Evolutionary conservation across 53 echinoderm and acorn worm species (phyloP).

Genomic region (Pentamera pediparva): DNA sequence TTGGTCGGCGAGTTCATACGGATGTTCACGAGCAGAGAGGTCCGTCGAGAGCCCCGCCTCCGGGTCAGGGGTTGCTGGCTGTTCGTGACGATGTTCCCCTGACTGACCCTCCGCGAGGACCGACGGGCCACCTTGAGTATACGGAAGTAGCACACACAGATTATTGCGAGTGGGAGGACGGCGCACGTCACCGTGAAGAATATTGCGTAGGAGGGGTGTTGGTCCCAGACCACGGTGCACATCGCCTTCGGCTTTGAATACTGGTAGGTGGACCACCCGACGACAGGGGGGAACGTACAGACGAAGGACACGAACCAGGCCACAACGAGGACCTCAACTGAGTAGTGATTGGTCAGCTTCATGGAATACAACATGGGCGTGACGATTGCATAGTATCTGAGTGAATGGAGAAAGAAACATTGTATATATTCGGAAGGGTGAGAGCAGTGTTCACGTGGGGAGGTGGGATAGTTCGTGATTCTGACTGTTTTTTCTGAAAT

Average conservation of each 20-base stretch:
- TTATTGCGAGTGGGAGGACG: constrained; percentile 45
- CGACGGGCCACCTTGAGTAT: constrained; percentile 68
- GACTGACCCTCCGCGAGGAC: constrained; percentile 65
- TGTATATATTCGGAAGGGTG: too few species aligned
- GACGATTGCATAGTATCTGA: constrained; percentile 91
- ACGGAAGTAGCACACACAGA: constrained; percentile 57
- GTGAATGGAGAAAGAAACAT: constrained; percentile 9
- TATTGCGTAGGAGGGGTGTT: constrained; percentile 67
- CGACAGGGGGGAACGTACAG: constrained; percentile 66
- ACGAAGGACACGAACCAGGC: constrained; percentile 58
- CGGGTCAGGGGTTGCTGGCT: constrained; percentile 30
- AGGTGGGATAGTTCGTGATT: too few species aligned
- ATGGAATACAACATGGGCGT: constrained; percentile 81
- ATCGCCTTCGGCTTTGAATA: constrained; percentile 41
- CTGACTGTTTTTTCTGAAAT: not conserved
- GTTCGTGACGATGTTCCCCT: constrained; percentile 64
- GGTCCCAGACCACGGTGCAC: constrained; percentile 71
- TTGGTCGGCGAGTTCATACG: constrained; percentile 94
- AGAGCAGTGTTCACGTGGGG: too few species aligned
- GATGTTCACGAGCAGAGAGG: constrained; percentile 82
- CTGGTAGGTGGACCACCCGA: constrained; percentile 82
- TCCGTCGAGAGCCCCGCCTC: constrained; percentile 67
- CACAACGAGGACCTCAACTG: constrained; percentile 48
- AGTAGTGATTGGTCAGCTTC: constrained; percentile 61
- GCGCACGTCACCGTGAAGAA: constrained; percentile 54